Evolutionary conservation across 2,797 vertebrate species (phyloP).

Genomic region (Melanotaenia maccullochi): DNA sequence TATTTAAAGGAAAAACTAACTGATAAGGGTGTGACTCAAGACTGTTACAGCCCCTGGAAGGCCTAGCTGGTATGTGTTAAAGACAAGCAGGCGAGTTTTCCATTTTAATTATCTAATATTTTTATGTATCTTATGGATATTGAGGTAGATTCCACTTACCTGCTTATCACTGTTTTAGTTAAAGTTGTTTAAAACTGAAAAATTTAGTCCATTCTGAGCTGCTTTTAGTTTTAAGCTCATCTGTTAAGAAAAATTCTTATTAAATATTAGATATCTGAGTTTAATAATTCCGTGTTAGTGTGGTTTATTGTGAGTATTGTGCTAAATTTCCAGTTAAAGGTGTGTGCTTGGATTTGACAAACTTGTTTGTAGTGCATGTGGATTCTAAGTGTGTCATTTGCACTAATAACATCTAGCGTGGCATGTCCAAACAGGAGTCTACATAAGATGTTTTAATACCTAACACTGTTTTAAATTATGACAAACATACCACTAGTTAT

Average conservation of each 20-base stretch:
- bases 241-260: too few species aligned
- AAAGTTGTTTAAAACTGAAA: too few species aligned
- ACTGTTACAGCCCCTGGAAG: background rate
- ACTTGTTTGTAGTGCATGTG: background rate
- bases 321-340: background rate
- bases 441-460: background rate
- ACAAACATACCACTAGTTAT: too few species aligned
- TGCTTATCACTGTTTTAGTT: too few species aligned
- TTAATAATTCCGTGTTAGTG: background rate
- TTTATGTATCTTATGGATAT: too few species aligned
- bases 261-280: too few species aligned
- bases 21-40: background rate
- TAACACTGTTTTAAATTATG: background rate
- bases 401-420: background rate
- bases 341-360: background rate
- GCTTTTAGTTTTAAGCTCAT: too few species aligned
- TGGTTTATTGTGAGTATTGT: background rate
- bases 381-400: background rate
- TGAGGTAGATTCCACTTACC: too few species aligned
- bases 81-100: constrained; percentile 24
- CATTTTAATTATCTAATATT: too few species aligned
- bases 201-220: too few species aligned
- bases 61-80: background rate
- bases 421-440: too few species aligned
- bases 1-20: background rate